These are phyloP conservation scores for Dissostichus mawsoni DNA, from an alignment of 2,113 vertebrate species.

Conservation along the genomic window DNA sequence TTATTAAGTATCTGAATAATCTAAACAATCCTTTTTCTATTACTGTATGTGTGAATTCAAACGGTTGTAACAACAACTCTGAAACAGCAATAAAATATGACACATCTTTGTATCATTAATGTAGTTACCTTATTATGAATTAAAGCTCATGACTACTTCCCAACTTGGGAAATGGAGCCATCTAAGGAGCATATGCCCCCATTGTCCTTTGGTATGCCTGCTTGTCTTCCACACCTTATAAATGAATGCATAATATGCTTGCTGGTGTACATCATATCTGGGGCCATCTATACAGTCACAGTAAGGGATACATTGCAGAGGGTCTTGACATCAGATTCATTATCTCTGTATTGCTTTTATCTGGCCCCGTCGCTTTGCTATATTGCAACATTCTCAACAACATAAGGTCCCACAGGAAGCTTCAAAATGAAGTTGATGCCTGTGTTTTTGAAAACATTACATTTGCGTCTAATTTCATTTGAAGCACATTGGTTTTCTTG, in stretches of 20 bases:
- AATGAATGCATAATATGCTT: background rate
- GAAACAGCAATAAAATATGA: too few relatives aligned
- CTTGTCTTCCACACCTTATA: background rate
- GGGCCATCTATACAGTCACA: background rate
- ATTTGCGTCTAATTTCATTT: background rate
- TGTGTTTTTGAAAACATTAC: background rate
- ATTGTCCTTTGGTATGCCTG: slow-evolving; percentile 8
- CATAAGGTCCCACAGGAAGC: background rate
- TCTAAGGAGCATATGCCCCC: too few relatives aligned
- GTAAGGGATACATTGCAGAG: background rate
- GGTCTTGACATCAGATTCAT: background rate
- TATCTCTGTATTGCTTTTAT: background rate
- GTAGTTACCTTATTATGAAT: too few relatives aligned
- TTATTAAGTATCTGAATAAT: too few relatives aligned
- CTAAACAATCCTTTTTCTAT: too few relatives aligned
- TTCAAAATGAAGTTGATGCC: background rate
- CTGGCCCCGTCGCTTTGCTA: background rate
- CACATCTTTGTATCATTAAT: too few relatives aligned
- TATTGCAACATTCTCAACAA: background rate
- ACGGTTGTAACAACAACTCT: too few relatives aligned
- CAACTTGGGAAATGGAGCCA: too few relatives aligned
- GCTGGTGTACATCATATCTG: slow-evolving; percentile 7
- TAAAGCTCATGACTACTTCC: too few relatives aligned
- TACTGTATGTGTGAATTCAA: too few relatives aligned
- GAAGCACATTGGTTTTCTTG: too few relatives aligned